These are phyloP conservation scores for Eupsilia transversa DNA, from an alignment of 2,888 invertebrate species.

Conservation along the genomic window DNA sequence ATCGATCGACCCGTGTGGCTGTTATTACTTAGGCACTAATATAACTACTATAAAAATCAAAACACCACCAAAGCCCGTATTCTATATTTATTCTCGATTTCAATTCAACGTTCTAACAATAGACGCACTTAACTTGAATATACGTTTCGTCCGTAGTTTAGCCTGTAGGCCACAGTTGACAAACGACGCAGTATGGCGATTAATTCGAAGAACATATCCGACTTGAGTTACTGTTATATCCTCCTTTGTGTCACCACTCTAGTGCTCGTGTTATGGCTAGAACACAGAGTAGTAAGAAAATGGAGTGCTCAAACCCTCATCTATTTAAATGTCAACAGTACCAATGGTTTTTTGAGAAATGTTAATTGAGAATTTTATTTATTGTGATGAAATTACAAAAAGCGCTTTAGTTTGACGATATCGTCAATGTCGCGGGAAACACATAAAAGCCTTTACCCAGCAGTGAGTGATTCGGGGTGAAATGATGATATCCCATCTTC, in stretches of 20 bases:
- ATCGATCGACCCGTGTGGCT: no score
- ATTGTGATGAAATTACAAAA: background rate
- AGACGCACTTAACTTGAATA: constrained; percentile 33
- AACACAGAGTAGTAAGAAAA: background rate
- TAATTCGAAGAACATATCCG: constrained; percentile 57
- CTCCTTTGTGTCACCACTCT: constrained; percentile 45
- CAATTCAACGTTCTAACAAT: constrained; percentile 13
- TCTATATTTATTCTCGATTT: background rate
- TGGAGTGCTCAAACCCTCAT: constrained; percentile 9
- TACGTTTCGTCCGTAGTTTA: constrained; percentile 26
- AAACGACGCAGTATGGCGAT: constrained; percentile 51
- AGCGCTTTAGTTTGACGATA: background rate
- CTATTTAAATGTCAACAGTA: background rate
- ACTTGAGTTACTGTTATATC: constrained; percentile 68
- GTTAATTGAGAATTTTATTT: background rate
- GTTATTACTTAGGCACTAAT: no score
- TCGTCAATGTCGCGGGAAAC: background rate
- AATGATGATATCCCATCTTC: background rate
- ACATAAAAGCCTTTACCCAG: background rate
- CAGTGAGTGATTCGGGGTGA: background rate
- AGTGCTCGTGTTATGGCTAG: constrained; percentile 18
- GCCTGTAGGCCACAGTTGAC: constrained; percentile 42
- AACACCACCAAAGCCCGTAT: no score
- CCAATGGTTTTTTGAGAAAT: background rate
- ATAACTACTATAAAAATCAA: no score